A percentile compares a stretch with the other conserved stretches of the same genome.
Evolutionary conservation across 1,140 invertebrate species (phyloP).

Genomic region (Calephelis nemesis): DNA sequence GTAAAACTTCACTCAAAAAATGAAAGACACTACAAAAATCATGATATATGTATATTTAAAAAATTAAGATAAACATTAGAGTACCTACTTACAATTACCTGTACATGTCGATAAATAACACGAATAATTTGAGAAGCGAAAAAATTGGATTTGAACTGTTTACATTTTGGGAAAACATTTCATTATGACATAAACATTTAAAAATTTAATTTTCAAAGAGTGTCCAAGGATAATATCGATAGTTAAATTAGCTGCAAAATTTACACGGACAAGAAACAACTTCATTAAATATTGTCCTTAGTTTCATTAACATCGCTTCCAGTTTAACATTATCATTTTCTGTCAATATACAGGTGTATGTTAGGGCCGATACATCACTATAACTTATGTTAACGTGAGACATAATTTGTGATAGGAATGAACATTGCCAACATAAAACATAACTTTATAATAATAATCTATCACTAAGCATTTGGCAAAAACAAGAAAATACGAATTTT

Average conservation of each 20-base stretch:
- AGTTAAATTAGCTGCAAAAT: not conserved
- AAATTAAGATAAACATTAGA: slow-evolving; percentile 71
- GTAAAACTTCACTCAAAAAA: not conserved
- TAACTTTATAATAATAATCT: slow-evolving; percentile 18
- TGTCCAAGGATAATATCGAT: not conserved
- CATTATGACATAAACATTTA: slow-evolving; percentile 49
- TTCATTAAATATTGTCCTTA: not conserved
- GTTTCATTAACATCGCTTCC: not conserved
- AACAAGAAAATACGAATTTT: not conserved
- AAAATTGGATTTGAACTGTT: slow-evolving; percentile 54
- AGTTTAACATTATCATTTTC: not conserved
- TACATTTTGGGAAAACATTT: slow-evolving; percentile 31
- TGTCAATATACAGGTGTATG: not conserved
- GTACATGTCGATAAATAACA: slow-evolving; percentile 71
- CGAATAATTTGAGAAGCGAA: slow-evolving; percentile 54
- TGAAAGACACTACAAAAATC: slow-evolving; percentile 56
- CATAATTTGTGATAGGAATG: slow-evolving; percentile 7
- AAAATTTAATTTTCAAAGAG: slow-evolving; percentile 25
- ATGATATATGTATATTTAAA: slow-evolving; percentile 70
- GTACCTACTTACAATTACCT: slow-evolving; percentile 70
- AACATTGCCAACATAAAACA: slow-evolving; percentile 18
- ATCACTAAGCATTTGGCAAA: slow-evolving; percentile 16
- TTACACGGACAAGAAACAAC: not conserved
- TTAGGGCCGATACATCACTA: not conserved
- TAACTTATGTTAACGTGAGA: not conserved